These are phyloP conservation scores for Patella caerulea DNA, from an alignment of 2,888 invertebrate species.

Conservation along the genomic window DNA sequence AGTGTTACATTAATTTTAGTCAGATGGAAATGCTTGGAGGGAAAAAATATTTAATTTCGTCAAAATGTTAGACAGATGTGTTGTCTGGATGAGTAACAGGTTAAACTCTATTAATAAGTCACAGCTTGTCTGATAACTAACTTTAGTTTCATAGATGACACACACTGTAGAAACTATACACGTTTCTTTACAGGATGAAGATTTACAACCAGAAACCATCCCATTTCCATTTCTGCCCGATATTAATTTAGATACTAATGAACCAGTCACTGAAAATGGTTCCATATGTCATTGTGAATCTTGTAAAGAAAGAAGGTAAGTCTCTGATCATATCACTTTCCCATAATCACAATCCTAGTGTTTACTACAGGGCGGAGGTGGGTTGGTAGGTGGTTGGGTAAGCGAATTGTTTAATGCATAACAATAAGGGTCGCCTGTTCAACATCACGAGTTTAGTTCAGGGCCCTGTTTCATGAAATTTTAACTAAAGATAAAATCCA, in stretches of 20 bases:
- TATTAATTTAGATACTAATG: conserved; percentile 49
- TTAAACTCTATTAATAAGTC: too few species aligned
- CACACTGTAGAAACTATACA: too few species aligned
- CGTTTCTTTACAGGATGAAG: conserved; percentile 34
- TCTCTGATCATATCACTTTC: background rate
- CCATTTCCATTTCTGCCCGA: conserved; percentile 53
- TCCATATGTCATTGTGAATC: conserved; percentile 65
- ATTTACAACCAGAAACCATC: conserved; percentile 42
- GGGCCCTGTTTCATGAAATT: too few species aligned
- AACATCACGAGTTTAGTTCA: background rate
- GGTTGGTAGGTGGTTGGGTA: background rate
- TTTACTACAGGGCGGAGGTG: background rate
- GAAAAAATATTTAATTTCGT: too few species aligned
- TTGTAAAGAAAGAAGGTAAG: conserved; percentile 63
- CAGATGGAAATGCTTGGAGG: too few species aligned
- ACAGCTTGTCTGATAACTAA: too few species aligned
- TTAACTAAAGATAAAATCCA: too few species aligned
- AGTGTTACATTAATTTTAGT: too few species aligned
- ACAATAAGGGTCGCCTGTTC: background rate
- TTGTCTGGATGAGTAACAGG: too few species aligned
- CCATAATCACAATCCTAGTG: background rate
- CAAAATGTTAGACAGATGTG: too few species aligned
- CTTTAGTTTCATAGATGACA: too few species aligned
- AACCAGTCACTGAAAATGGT: conserved; percentile 51
- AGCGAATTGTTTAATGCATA: too few species aligned